phyloP scores from a whole-genome alignment of 2,888 invertebrate species.

The Colostygia pectinataria region DNA sequence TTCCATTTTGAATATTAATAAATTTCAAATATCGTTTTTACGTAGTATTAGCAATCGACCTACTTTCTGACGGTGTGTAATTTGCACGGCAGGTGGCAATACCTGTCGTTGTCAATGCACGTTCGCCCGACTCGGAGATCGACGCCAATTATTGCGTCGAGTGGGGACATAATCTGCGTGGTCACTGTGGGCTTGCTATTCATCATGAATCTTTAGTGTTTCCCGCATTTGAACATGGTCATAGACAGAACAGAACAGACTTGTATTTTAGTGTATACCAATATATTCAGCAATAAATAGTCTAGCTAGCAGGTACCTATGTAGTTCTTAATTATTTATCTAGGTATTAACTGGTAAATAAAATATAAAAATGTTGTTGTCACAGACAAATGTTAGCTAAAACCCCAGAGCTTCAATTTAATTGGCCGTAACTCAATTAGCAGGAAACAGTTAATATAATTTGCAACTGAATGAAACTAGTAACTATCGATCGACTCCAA shows the following conservation, averaged over 20 bases:
- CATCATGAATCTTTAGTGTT: not conserved
- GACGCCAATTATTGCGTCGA: slow-evolving; percentile 34
- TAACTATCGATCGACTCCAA: slow-evolving; percentile 6
- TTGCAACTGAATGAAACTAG: slow-evolving; percentile 11
- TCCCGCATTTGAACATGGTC: not conserved
- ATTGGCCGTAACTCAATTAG: slow-evolving; percentile 6
- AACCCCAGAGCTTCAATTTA: no score
- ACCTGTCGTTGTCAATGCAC: slow-evolving; percentile 33
- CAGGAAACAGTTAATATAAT: slow-evolving; percentile 10
- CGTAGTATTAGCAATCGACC: not conserved
- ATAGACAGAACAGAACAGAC: not conserved
- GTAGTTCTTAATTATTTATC: no score
- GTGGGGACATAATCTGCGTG: slow-evolving; percentile 6
- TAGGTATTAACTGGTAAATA: no score
- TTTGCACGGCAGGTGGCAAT: slow-evolving; percentile 35
- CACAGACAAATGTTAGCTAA: no score
- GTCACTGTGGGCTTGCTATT: slow-evolving; percentile 1
- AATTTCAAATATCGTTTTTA: no score
- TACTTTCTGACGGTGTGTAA: slow-evolving; percentile 13
- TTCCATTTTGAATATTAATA: no score
- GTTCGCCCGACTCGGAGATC: slow-evolving; percentile 21
- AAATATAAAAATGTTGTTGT: no score
- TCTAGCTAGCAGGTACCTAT: no score
- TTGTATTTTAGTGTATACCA: no score
- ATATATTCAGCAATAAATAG: no score